phyloP scores from a whole-genome alignment of 2,113 vertebrate genomes.

The Verasper variegatus region DNA sequence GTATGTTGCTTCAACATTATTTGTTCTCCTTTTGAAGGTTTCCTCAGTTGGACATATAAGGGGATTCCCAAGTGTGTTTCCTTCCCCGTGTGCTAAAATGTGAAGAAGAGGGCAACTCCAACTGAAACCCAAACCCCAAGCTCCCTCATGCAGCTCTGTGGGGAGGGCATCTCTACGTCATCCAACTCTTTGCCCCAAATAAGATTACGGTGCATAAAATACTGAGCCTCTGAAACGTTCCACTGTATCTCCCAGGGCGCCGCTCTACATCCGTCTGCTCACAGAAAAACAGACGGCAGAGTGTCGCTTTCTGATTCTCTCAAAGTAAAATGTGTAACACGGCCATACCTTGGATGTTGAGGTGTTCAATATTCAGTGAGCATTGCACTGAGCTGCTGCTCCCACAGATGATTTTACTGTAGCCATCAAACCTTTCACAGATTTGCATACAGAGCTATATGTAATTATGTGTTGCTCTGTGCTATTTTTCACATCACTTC shows the following conservation, averaged over 20 bases:
- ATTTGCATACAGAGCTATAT: slow-evolving; percentile 13
- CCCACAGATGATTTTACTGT: slow-evolving; percentile 6
- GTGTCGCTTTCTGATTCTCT: neutral
- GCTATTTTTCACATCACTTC: slow-evolving; percentile 5
- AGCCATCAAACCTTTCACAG: slow-evolving; percentile 4
- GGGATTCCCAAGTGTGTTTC: slow-evolving; percentile 13
- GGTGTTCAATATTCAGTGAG: neutral
- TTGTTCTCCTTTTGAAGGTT: neutral
- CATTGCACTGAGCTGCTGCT: neutral
- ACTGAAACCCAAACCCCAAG: neutral
- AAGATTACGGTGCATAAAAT: slow-evolving; percentile 66
- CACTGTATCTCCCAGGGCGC: slow-evolving; percentile 33
- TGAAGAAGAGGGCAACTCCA: neutral
- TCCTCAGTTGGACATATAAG: neutral
- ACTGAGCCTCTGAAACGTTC: slow-evolving; percentile 37
- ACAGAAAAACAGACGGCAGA: neutral
- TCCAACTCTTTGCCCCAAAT: slow-evolving; percentile 55
- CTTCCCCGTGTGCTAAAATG: neutral
- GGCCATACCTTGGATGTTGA: slow-evolving; percentile 25
- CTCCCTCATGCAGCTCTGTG: slow-evolving; percentile 26
- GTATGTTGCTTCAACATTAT: neutral
- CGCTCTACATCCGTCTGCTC: neutral
- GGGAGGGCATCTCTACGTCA: slow-evolving; percentile 43
- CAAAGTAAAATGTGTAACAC: slow-evolving; percentile 19
- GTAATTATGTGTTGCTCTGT: neutral